Conservation (phyloP, 1,140 invertebrate genomes). For the Cepaea nemoralis region DNA sequence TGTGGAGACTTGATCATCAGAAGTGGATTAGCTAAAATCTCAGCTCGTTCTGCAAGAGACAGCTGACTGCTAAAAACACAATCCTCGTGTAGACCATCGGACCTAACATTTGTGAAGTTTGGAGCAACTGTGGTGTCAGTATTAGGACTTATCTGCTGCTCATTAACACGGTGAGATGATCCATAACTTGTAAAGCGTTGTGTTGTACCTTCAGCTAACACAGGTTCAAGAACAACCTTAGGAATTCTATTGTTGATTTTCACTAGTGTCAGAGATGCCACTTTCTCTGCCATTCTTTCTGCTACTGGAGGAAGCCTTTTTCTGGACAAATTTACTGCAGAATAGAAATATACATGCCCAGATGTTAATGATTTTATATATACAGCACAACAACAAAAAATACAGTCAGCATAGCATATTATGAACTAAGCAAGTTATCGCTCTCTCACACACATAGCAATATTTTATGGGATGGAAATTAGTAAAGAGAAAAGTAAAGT, state of each 20-base stretch:
- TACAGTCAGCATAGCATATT: too few species aligned
- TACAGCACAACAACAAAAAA: too few species aligned
- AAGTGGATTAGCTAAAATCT: slow-evolving; percentile 30
- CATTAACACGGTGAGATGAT: not conserved
- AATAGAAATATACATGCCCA: slow-evolving; percentile 4
- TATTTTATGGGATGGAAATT: too few species aligned
- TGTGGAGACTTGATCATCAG: slow-evolving; percentile 31
- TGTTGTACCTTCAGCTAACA: not conserved
- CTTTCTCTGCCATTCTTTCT: slow-evolving; percentile 38
- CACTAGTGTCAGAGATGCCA: slow-evolving; percentile 30
- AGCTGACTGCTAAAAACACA: not conserved
- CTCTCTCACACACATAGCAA: too few species aligned
- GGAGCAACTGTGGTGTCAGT: not conserved
- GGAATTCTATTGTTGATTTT: slow-evolving; percentile 29
- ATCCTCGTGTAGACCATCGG: not conserved
- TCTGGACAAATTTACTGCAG: not conserved
- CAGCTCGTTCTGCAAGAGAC: slow-evolving; percentile 1
- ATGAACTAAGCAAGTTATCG: too few species aligned
- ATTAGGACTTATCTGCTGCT: not conserved
- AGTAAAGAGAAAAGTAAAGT: too few species aligned
- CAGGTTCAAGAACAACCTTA: not conserved
- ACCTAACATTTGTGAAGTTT: not conserved
- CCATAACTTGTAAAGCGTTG: not conserved
- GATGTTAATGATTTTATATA: too few species aligned
- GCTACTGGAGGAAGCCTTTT: slow-evolving; percentile 28